Percentiles rank a stretch among this genome's conserved stretches.
phyloP scores from a whole-genome alignment of 2,888 invertebrate species.

The Ichneumon xanthorius region DNA sequence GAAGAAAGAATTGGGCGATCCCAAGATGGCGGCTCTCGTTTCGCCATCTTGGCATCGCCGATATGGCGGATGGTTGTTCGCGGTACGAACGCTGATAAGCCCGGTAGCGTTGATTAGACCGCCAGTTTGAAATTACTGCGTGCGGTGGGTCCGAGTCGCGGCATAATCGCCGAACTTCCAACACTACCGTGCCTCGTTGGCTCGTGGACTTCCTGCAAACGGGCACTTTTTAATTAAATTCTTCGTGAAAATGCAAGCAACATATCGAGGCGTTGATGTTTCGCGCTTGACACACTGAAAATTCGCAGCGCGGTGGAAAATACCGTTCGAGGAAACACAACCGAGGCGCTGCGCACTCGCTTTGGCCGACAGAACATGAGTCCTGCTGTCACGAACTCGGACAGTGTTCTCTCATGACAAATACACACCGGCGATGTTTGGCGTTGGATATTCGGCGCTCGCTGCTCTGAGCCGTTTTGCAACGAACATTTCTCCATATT shows the following conservation, averaged over 20 bases:
- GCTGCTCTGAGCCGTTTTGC: background rate
- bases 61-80: too few species aligned
- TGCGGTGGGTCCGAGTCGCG: too few species aligned
- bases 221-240: conserved; percentile 56
- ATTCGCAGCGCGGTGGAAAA: too few species aligned
- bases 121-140: too few species aligned
- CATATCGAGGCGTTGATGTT: too few species aligned
- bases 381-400: background rate
- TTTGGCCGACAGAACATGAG: background rate
- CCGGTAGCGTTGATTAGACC: background rate
- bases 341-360: too few species aligned
- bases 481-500: background rate
- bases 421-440: background rate
- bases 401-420: background rate
- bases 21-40: background rate
- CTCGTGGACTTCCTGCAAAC: conserved; percentile 3
- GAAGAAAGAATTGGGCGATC: background rate
- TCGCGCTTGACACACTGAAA: background rate
- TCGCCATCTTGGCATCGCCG: too few species aligned
- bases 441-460: background rate
- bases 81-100: background rate
- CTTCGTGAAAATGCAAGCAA: background rate
- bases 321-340: too few species aligned
- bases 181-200: background rate
- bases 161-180: background rate